These are phyloP conservation scores for Rhinichthys klamathensis DNA, from an alignment of 2,113 vertebrate species.

Conservation along the genomic window DNA sequence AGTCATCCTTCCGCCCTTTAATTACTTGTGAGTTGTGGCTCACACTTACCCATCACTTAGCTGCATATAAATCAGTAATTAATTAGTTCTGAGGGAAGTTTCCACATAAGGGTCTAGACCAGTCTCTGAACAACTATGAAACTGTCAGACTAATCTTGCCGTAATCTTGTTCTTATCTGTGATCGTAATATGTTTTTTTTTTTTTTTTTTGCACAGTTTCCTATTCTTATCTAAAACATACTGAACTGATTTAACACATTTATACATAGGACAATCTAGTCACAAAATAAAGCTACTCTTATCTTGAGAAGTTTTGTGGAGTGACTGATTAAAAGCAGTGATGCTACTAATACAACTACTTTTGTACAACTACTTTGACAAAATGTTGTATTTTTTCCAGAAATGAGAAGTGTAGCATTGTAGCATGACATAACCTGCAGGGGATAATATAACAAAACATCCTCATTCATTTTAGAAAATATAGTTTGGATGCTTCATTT, in stretches of 20 bases:
- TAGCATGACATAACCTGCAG: neutral
- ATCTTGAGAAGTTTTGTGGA: neutral
- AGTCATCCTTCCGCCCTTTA: constrained; percentile 42
- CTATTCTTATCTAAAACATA: neutral
- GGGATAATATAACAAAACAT: neutral
- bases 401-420: neutral
- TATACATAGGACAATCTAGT: neutral
- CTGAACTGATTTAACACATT: neutral
- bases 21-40: constrained; percentile 53
- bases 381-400: neutral
- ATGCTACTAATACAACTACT: neutral
- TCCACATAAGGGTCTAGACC: constrained; percentile 28
- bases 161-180: constrained; percentile 27
- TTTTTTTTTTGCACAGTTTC: neutral
- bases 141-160: constrained; percentile 39
- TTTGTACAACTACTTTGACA: neutral
- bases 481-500: neutral
- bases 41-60: constrained; percentile 42
- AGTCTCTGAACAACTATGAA: constrained; percentile 27
- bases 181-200: neutral
- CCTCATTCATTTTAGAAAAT: neutral
- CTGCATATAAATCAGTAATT: constrained; percentile 49
- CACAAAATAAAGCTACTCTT: neutral
- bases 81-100: constrained; percentile 45
- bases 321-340: neutral